Conservation (phyloP, 1,140 invertebrate species). For the Nilaparvata lugens region DNA sequence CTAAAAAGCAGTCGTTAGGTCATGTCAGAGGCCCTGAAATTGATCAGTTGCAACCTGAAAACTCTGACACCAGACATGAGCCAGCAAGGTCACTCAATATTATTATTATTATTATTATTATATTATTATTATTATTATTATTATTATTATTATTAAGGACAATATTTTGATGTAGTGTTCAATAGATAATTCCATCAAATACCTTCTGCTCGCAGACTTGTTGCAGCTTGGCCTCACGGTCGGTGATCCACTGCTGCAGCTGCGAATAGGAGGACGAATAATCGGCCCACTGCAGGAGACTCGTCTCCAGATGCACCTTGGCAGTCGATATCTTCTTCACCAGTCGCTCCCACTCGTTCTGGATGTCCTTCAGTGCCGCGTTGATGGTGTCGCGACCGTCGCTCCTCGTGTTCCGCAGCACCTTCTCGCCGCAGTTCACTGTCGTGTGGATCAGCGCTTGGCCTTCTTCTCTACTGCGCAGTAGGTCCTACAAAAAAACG, state of each 20-base stretch:
- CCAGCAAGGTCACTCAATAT: too few species aligned
- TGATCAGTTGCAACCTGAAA: too few species aligned
- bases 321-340: slow-evolving; percentile 86
- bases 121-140: too few species aligned
- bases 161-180: not conserved
- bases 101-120: too few species aligned
- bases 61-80: too few species aligned
- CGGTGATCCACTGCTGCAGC: slow-evolving; percentile 89
- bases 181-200: not conserved
- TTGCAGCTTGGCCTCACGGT: slow-evolving; percentile 87
- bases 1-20: too few species aligned
- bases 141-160: not conserved
- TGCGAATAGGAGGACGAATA: slow-evolving; percentile 87
- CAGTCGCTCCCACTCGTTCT: slow-evolving; percentile 86
- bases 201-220: slow-evolving; percentile 79
- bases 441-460: slow-evolving; percentile 82
- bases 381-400: slow-evolving; percentile 84
- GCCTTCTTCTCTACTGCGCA: slow-evolving; percentile 79
- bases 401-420: slow-evolving; percentile 73
- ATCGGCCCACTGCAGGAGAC: slow-evolving; percentile 89
- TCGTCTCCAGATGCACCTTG: slow-evolving; percentile 86
- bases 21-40: too few species aligned
- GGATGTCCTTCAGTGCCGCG: slow-evolving; percentile 77
- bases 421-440: slow-evolving; percentile 88
- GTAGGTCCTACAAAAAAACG: slow-evolving; percentile 51